phyloP scores from a whole-genome alignment of 2,797 vertebrate genomes.

The Coccyzus lansbergi region DNA sequence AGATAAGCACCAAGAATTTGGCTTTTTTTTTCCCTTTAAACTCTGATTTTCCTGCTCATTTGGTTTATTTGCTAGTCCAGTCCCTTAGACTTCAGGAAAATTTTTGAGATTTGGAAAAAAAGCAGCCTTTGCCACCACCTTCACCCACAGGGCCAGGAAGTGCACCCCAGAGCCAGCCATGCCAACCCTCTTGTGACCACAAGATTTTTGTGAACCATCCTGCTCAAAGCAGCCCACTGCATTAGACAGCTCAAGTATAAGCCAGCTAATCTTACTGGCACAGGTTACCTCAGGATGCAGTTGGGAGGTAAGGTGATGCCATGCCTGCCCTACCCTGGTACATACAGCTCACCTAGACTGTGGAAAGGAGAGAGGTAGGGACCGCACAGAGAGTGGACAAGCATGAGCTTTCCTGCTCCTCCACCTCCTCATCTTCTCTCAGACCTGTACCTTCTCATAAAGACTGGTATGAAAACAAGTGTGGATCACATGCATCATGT shows the following conservation, averaged over 20 bases:
- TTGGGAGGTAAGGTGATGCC: not conserved
- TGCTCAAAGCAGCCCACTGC: not conserved
- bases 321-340: not conserved
- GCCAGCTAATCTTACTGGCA: not conserved
- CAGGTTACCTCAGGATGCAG: not conserved
- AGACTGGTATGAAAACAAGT: not conserved
- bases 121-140: not conserved
- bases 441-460: not conserved
- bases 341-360: not conserved
- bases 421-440: not conserved
- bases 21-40: no score
- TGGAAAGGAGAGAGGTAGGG: not conserved
- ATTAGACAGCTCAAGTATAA: not conserved
- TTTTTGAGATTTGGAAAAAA: not conserved
- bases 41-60: not conserved
- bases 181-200: accelerated
- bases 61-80: not conserved
- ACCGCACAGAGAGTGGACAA: accelerated
- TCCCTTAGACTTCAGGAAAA: not conserved
- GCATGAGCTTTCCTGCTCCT: accelerated
- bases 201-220: not conserved
- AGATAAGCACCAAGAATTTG: not conserved
- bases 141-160: not conserved
- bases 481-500: not conserved
- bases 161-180: not conserved